Evolutionary conservation across 2,888 invertebrate species (phyloP).

Genomic region (Ypsolopha sequella): DNA sequence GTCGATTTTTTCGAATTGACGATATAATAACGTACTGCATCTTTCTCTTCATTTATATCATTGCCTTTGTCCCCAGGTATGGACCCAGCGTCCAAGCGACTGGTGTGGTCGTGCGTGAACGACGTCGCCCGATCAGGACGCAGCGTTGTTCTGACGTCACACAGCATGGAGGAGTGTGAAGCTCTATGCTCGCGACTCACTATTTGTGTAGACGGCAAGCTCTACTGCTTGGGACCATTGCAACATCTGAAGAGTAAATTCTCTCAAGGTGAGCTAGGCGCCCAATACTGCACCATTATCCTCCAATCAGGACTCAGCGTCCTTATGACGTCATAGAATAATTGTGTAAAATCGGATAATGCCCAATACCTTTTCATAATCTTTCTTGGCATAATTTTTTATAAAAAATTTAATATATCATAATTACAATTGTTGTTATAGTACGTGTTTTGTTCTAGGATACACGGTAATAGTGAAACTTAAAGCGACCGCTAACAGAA

Average conservation of each 20-base stretch:
- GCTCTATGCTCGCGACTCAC: conserved; percentile 83
- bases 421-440: too few relatives aligned
- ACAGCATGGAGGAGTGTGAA: conserved; percentile 91
- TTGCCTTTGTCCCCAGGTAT: conserved; percentile 66
- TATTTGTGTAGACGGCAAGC: conserved; percentile 85
- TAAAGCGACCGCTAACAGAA: conserved; percentile 36
- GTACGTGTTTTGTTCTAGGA: conserved; percentile 32
- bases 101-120: conserved; percentile 81
- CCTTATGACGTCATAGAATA: too few relatives aligned
- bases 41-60: too few relatives aligned
- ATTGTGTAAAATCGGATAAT: too few relatives aligned
- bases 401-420: too few relatives aligned
- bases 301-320: too few relatives aligned
- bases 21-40: too few relatives aligned
- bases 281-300: too few relatives aligned
- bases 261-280: conserved; percentile 58
- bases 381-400: too few relatives aligned
- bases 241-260: conserved; percentile 84
- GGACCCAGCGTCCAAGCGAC: conserved; percentile 84
- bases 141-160: conserved; percentile 85
- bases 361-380: too few relatives aligned
- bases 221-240: conserved; percentile 80
- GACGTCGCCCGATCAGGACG: conserved; percentile 52
- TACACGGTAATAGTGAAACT: conserved; percentile 69
- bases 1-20: too few relatives aligned